Evolutionary conservation across 1,140 invertebrate genomes (phyloP).

Genomic region (Aphelinus atriplicis): DNA sequence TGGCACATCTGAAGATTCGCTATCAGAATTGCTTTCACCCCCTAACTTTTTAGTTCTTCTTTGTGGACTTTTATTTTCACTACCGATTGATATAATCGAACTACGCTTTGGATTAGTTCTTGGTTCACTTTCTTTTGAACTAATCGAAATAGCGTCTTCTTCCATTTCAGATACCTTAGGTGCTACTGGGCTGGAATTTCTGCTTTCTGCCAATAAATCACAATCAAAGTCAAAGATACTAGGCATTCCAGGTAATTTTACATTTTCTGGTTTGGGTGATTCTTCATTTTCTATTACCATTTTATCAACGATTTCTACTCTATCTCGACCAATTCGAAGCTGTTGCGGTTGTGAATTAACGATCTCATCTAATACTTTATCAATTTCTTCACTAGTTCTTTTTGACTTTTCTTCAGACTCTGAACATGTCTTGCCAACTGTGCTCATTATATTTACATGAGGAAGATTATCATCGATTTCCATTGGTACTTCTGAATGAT

Average conservation of each 20-base stretch:
- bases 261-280: too few relatives aligned
- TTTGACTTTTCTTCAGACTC: too few relatives aligned
- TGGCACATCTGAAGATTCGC: not conserved
- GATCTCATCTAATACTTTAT: too few relatives aligned
- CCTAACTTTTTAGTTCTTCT: not conserved
- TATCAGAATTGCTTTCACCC: conserved; percentile 7
- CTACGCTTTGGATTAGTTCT: not conserved
- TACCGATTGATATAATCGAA: not conserved
- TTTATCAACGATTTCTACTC: too few relatives aligned
- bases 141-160: conserved; percentile 4
- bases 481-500: conserved; percentile 6
- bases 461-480: conserved; percentile 18
- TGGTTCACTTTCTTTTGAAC: conserved; percentile 12
- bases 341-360: not conserved
- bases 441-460: not conserved
- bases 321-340: not conserved
- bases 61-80: not conserved
- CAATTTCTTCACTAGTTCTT: too few relatives aligned
- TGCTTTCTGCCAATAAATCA: conserved; percentile 9
- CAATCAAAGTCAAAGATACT: not conserved
- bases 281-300: too few relatives aligned
- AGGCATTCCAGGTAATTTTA: too few relatives aligned
- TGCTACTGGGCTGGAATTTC: not conserved
- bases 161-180: not conserved
- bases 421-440: too few relatives aligned